Conservation (phyloP, 2,113 vertebrate species). For the Amazona vittata region DNA sequence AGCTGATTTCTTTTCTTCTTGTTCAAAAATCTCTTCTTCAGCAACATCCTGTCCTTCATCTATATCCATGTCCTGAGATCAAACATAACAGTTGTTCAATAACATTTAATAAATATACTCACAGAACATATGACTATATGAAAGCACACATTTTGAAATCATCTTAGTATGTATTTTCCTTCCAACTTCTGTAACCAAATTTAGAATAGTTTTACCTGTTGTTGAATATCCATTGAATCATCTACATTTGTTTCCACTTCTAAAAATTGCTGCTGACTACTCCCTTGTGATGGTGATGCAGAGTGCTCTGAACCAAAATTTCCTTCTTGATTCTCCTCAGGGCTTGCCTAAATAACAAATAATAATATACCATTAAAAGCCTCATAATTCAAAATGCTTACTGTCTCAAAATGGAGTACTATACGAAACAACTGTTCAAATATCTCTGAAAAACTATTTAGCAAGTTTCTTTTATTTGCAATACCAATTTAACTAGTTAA, state of each 20-base stretch:
- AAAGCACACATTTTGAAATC: not conserved
- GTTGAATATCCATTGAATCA: conserved; percentile 95
- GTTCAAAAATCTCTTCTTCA: conserved; percentile 91
- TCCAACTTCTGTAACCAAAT: not conserved
- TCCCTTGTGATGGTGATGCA: conserved; percentile 83
- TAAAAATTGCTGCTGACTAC: conserved; percentile 87
- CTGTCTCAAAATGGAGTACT: not conserved
- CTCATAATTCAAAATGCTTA: not conserved
- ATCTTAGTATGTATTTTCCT: not conserved
- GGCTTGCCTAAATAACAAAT: conserved; percentile 67
- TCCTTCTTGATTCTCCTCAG: conserved; percentile 88
- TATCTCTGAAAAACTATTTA: not conserved
- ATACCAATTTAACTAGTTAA: not conserved
- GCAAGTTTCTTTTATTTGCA: not conserved
- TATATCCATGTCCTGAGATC: conserved; percentile 89
- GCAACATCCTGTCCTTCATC: conserved; percentile 92
- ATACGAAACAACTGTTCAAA: not conserved
- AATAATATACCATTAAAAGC: not conserved
- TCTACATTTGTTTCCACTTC: conserved; percentile 89
- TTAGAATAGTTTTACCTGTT: conserved; percentile 82
- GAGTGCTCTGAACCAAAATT: conserved; percentile 92
- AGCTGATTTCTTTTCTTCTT: conserved; percentile 88
- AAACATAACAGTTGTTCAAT: not conserved
- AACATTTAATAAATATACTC: not conserved
- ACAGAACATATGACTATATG: not conserved